Evolutionary conservation across 2,113 vertebrate genomes (phyloP).

Genomic region (Parotia lawesii): DNA sequence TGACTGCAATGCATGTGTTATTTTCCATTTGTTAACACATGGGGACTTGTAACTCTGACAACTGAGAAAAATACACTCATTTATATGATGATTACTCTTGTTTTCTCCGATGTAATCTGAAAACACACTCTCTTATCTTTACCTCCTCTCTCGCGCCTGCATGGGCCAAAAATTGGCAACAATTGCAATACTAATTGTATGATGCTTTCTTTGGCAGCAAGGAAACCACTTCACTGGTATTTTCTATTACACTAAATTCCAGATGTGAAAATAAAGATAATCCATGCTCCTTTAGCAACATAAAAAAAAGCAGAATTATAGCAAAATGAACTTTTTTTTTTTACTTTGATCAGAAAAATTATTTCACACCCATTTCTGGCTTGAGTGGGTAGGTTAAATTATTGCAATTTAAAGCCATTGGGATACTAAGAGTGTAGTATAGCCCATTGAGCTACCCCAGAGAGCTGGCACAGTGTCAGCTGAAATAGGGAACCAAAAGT

Average conservation of each 20-base stretch:
- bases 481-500: background rate
- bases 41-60: constrained; percentile 50
- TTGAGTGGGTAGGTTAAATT: background rate
- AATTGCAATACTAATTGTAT: constrained; percentile 4
- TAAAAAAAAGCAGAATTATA: background rate
- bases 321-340: background rate
- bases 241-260: background rate
- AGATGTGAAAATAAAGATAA: background rate
- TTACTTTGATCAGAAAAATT: background rate
- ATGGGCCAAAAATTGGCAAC: background rate
- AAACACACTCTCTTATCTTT: constrained; percentile 4
- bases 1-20: constrained; percentile 57
- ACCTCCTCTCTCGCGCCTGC: fast-evolving
- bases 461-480: background rate
- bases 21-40: constrained; percentile 71
- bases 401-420: background rate
- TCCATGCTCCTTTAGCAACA: background rate
- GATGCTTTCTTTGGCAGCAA: background rate
- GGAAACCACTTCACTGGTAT: background rate
- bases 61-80: constrained; percentile 61
- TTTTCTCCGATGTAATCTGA: constrained; percentile 10
- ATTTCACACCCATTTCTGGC: background rate
- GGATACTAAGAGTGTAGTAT: background rate
- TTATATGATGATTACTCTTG: constrained; percentile 53
- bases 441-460: background rate